Percentiles rank a stretch among this genome's conserved stretches.
phyloP scores from a whole-genome alignment of 2,888 invertebrate species.

The Folsomia manolachei region DNA sequence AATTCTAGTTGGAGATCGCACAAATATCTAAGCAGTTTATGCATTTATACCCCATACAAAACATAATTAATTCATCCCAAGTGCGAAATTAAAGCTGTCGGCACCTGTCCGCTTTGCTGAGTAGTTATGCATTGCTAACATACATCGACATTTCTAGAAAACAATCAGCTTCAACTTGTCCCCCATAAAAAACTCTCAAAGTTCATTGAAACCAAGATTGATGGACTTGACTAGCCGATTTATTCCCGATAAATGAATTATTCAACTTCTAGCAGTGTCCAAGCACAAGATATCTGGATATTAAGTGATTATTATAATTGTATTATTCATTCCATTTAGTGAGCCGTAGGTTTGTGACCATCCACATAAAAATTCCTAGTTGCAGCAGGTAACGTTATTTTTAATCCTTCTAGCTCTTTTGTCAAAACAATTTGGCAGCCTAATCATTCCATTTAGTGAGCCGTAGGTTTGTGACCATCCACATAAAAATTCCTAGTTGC shows the following conservation, averaged over 20 bases:
- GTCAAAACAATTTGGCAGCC: conserved; percentile 88
- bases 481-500: conserved; percentile 96
- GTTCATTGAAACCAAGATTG: not conserved
- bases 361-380: conserved; percentile 97
- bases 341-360: conserved; percentile 91
- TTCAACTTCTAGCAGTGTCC: not conserved
- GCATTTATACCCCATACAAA: not conserved
- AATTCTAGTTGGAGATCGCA: not conserved
- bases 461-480: conserved; percentile 92
- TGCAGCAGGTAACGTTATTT: conserved; percentile 75
- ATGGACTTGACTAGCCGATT: not conserved
- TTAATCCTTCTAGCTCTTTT: conserved; percentile 83
- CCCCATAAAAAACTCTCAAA: not conserved
- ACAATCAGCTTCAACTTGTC: not conserved
- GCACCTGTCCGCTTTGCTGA: not conserved
- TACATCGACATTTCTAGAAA: not conserved
- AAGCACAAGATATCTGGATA: not conserved
- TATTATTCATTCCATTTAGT: too few species aligned
- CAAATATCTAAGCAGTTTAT: not conserved
- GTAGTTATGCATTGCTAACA: not conserved
- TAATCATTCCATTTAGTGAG: conserved; percentile 74
- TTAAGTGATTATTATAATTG: too few species aligned
- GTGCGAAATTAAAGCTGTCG: not conserved
- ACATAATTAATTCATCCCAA: not conserved
- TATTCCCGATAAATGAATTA: not conserved